phyloP scores from a whole-genome alignment of 2,113 vertebrate species.

The Apteryx owenii region DNA sequence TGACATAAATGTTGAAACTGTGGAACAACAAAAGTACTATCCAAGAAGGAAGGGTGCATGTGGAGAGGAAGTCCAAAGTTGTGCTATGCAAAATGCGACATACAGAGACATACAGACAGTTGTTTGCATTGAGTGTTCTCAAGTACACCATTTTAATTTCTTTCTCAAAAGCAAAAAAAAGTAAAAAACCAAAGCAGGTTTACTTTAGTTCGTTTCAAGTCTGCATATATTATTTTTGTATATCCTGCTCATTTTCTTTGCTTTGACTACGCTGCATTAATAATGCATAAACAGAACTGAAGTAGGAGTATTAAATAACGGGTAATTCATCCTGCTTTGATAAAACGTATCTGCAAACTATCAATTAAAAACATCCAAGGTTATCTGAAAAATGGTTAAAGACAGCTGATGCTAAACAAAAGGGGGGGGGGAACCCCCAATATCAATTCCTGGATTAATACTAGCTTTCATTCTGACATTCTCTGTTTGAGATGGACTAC shows the following conservation, averaged over 20 bases:
- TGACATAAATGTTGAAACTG: not conserved
- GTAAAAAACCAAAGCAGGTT: not conserved
- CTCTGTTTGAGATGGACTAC: not conserved
- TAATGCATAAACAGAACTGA: not conserved
- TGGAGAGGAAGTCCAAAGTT: not conserved
- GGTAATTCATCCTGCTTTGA: not conserved
- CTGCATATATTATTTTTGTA: not conserved
- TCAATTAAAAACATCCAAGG: not conserved
- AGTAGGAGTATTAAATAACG: not conserved
- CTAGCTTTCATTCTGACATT: not conserved
- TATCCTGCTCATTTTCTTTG: not conserved
- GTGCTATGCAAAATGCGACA: not conserved
- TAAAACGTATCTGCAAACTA: not conserved
- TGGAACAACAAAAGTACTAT: not conserved
- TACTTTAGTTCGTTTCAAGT: not conserved
- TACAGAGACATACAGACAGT: not conserved
- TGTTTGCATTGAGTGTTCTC: not conserved
- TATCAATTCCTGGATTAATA: not conserved
- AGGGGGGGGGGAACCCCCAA: too few species aligned
- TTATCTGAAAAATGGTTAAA: not conserved
- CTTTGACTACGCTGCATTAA: not conserved
- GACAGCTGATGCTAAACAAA: not conserved
- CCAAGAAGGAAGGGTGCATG: rapidly evolving
- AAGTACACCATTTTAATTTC: not conserved
- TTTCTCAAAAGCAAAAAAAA: not conserved